Evolutionary conservation across 92 coral and sea anemone genomes (phyloP), one percentile per base, ranked within the genome.

Genomic region (Parazoanthus swiftii): DNA sequence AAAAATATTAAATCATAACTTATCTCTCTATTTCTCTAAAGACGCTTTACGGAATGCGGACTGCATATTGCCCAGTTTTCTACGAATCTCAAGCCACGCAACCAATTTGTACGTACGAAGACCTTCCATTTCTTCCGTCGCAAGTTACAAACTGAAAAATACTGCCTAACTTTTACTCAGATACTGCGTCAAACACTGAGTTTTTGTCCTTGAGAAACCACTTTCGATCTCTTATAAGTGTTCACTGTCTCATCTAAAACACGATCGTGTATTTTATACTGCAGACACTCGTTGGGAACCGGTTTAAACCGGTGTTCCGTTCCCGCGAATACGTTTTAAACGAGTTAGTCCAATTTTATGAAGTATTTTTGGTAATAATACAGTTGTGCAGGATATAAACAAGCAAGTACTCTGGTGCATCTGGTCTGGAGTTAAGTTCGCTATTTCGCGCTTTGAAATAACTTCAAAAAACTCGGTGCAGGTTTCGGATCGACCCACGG

Each of bases 281-380:
- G 42, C 70, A 63, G 70, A 63, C 70, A 63, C 26, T 20, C 33
- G 33, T 29, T 2, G 70, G 1, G 63, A 80, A 71, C 67, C 87
- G 68, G 87, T 71, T 44, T 14, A 71, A 70, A 71, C 79, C 77
- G 87, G 78, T 84, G 65, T 67, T n/a, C 4, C 43, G 73, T 43
- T 83, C 77, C 78, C 77, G 86, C 77, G 50, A 83, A 10, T 63
- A 63, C 21, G 70, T 63, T 63, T 20, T 37, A 74, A 74, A 29
- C 46, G 14, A 33, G 21, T 74, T 14, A 74, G 44, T 8, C 23
- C 50, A 74, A 70, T 8, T 42, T 44, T 68, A 10, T 18, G 8
- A 8, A 46, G 13, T 44, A 39, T 33, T 25, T 11, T 83, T 83
- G 16, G 9, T 70, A 18, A 25, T 72, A 56, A 59, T 46, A 33